Evolutionary conservation across 2,797 vertebrate species (phyloP).

Genomic region (Discoglossus pictus): DNA sequence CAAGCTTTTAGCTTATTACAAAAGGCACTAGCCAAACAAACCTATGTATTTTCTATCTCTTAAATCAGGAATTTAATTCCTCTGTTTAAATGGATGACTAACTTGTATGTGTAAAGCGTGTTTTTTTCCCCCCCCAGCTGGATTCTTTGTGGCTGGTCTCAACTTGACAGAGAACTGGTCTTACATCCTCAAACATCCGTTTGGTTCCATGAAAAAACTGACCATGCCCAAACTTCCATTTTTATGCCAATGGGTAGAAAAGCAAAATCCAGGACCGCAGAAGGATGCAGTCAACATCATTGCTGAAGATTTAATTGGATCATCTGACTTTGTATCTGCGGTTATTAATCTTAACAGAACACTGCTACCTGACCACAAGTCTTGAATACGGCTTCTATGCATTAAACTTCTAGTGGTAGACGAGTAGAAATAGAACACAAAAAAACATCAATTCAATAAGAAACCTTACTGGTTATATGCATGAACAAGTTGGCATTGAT

Average conservation of each 20-base stretch:
- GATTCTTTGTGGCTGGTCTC: conserved; percentile 85
- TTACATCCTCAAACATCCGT: conserved; percentile 72
- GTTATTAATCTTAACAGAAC: conserved; percentile 82
- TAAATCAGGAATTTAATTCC: too few relatives aligned
- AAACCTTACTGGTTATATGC: too few relatives aligned
- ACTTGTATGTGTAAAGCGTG: too few relatives aligned
- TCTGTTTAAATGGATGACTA: too few relatives aligned
- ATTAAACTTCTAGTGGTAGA: too few relatives aligned
- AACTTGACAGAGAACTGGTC: conserved; percentile 80
- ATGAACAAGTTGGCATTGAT: too few relatives aligned
- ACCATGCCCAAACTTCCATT: conserved; percentile 73
- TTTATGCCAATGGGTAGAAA: conserved; percentile 76
- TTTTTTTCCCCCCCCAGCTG: too few relatives aligned
- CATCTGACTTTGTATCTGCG: conserved; percentile 70
- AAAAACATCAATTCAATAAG: too few relatives aligned
- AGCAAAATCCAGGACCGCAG: conserved; percentile 75
- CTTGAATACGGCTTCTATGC: too few relatives aligned
- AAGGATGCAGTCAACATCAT: conserved; percentile 82
- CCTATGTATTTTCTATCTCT: too few relatives aligned
- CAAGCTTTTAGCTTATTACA: conserved; percentile 6
- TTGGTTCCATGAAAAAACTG: conserved; percentile 74
- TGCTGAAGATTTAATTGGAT: conserved; percentile 86
- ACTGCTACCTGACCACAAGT: conserved; percentile 56
- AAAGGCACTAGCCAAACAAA: too few relatives aligned
- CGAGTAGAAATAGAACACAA: too few relatives aligned